Evolutionary conservation across 2,797 vertebrate genomes (phyloP), one percentile per base, ranked within the genome.

Genomic region (Danionella dracula): DNA sequence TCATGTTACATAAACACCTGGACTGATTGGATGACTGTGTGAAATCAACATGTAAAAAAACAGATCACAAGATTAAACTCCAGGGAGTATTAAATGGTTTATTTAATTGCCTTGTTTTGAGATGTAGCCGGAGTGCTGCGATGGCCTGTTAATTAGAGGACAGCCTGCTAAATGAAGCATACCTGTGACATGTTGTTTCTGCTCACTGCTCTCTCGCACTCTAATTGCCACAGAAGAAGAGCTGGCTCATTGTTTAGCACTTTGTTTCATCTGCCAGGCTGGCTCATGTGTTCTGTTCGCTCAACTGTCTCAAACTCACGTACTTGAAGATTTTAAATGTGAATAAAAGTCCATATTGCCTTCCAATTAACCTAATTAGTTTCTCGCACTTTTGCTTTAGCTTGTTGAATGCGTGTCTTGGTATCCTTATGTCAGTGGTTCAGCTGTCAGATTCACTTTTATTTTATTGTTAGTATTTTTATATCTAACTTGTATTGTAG

Each of bases 121-220:
- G 57, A 44, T 40, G 16, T 44, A 38, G 64, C 34, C 49, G 64
- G 9, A 62, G 54, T 46, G 63, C 48, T 21, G 49, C 21, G 4
- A 59, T 61, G 64, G 60, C 51, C 37, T 12, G 9, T 66, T 53
- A 69, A 78, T 75, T 73, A 75, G 72, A 67, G 73, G 58, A 71
- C 40, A 66, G 44, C 12, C 40, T 71, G 68, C 60, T 71, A 73
- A 76, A 71, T 59, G 73, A 73, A 75, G 71, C 71, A 57, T 71
- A 78, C 73, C 73, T 78, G 68, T 68, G 70, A 67, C 68, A 71
- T 66, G 55, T 56, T 68, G 67, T 66, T 75, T 73, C 56, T 53
- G 41, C 63, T 72, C 66, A 58, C 38, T 32, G 56, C 65, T 69
- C 38, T 59, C 62, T 37, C 34, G 15, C 54, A 44, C 62, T 64